Percentiles rank a stretch among this genome's conserved stretches.
Evolutionary conservation across 2,797 vertebrate genomes (phyloP).

Genomic region (Lerista edwardsae): DNA sequence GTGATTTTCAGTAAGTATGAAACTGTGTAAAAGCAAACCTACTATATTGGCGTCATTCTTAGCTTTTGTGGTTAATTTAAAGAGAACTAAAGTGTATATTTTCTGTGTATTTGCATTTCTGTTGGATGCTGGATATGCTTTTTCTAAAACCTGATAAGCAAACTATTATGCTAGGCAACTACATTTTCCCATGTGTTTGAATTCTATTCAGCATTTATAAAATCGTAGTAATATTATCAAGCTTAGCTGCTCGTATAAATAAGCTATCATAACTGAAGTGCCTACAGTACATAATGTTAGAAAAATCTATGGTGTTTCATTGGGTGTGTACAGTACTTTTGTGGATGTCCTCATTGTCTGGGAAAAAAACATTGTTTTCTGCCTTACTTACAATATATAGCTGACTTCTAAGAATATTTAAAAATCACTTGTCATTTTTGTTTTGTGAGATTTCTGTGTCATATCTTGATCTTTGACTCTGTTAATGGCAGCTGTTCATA

Average conservation of each 20-base stretch:
- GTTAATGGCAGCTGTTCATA: not conserved
- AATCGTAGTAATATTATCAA: not conserved
- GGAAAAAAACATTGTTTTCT: too few relatives aligned
- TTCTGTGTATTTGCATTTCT: not conserved
- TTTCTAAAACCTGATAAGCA: not conserved
- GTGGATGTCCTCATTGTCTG: not conserved
- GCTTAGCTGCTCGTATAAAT: not conserved
- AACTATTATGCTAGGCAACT: not conserved
- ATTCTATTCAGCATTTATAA: slow-evolving; percentile 2
- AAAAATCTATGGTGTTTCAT: not conserved
- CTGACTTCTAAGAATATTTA: not conserved
- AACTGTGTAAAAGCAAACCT: not conserved
- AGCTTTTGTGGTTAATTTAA: not conserved
- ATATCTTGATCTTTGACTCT: not conserved
- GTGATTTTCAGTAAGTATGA: slow-evolving; percentile 16
- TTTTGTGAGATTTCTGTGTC: not conserved
- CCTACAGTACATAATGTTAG: not conserved
- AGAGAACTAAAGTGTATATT: not conserved
- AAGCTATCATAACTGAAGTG: too few relatives aligned
- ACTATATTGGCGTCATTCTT: not conserved
- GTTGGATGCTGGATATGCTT: not conserved
- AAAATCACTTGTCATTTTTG: not conserved
- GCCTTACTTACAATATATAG: not conserved
- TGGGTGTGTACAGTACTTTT: not conserved
- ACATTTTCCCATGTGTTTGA: not conserved